A percentile compares a stretch with the other conserved stretches of the same genome.
phyloP scores from a whole-genome alignment of 2,113 vertebrate species.

The Hemiprocne comata region DNA sequence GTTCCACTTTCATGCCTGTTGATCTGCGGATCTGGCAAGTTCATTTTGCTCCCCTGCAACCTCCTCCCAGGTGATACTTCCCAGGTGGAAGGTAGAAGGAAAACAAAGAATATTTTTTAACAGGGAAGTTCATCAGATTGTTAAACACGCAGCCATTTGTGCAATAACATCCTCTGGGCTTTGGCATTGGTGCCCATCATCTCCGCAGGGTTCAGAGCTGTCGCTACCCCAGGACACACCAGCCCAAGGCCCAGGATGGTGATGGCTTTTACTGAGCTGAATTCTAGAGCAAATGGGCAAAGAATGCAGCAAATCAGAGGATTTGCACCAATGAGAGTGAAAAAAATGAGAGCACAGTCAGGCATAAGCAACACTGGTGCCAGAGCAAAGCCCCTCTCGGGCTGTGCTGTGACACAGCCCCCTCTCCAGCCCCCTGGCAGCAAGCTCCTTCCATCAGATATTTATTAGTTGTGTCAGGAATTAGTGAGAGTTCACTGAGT shows the following conservation, averaged over 20 bases:
- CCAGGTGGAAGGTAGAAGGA: background rate
- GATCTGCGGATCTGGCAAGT: background rate
- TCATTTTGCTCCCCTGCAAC: background rate
- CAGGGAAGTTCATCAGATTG: background rate
- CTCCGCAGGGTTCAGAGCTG: background rate
- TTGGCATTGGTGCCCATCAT: background rate
- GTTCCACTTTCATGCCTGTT: background rate
- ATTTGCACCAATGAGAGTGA: background rate
- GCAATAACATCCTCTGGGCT: background rate
- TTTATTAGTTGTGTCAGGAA: constrained; percentile 61
- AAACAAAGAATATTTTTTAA: background rate
- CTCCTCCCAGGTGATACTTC: background rate
- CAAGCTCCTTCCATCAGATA: background rate
- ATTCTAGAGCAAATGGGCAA: background rate
- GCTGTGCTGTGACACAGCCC: background rate
- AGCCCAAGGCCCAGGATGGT: background rate
- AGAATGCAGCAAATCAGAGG: background rate
- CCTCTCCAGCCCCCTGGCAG: background rate
- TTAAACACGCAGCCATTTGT: background rate
- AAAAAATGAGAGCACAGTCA: background rate
- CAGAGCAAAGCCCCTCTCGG: accelerated
- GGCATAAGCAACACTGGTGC: accelerated
- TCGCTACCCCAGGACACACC: background rate
- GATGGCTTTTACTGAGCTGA: background rate
- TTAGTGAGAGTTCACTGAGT: constrained; percentile 65